Evolutionary conservation across 2,888 invertebrate species (phyloP).

Genomic region (Mesorhabditis spiculigera): DNA sequence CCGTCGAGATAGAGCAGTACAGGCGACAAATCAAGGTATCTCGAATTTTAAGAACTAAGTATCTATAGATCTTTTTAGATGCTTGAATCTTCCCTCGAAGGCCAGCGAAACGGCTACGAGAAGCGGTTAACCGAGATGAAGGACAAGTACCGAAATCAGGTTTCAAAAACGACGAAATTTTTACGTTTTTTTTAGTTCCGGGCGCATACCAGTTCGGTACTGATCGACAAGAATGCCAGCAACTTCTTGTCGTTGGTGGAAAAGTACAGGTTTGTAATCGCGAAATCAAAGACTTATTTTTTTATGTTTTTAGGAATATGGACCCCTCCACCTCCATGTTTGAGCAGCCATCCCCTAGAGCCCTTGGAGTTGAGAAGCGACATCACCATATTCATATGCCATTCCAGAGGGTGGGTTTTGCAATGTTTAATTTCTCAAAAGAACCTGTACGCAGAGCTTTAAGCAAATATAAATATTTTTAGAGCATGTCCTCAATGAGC

Average conservation of each 20-base stretch:
- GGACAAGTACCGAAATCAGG: slow-evolving; percentile 21
- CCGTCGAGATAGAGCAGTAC: slow-evolving; percentile 21
- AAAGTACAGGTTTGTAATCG: slow-evolving; percentile 25
- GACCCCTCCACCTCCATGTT: background rate
- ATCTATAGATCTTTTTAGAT: slow-evolving; percentile 15
- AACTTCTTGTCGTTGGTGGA: slow-evolving; percentile 31
- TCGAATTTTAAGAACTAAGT: background rate
- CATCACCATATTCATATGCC: slow-evolving; percentile 12
- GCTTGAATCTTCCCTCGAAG: slow-evolving; percentile 31
- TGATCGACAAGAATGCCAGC: slow-evolving; percentile 19
- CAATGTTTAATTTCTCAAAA: no score
- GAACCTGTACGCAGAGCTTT: no score
- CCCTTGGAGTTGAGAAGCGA: slow-evolving; percentile 10
- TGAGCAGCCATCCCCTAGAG: background rate
- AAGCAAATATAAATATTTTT: slow-evolving; percentile 18
- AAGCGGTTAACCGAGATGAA: slow-evolving; percentile 21
- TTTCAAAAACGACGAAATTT: slow-evolving; percentile 7
- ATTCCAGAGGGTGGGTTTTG: slow-evolving; percentile 12
- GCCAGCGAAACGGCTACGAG: slow-evolving; percentile 40
- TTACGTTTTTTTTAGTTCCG: background rate
- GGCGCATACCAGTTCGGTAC: slow-evolving; percentile 10
- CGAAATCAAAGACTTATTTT: background rate
- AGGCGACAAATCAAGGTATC: slow-evolving; percentile 33
- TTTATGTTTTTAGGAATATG: background rate
- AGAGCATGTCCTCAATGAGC: slow-evolving; percentile 23